These are phyloP conservation scores for Osmerus mordax DNA, from an alignment of 2,113 vertebrate species.

Conservation along the genomic window DNA sequence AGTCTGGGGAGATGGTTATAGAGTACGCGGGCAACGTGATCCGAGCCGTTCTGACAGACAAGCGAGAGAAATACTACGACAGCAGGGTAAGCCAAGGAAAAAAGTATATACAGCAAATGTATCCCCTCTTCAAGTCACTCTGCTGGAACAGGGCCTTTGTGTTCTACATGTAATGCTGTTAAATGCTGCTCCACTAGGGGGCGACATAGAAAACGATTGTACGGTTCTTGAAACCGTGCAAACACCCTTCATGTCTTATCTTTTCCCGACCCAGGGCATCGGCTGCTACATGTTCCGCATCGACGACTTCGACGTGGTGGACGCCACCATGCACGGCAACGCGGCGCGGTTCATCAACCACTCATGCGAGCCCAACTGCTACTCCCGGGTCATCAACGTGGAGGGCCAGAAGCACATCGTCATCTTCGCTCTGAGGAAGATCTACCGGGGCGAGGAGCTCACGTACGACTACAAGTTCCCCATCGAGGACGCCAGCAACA, in stretches of 20 bases:
- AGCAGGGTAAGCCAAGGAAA: slow-evolving; percentile 74
- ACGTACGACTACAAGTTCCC: slow-evolving; percentile 95
- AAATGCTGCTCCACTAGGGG: too few relatives aligned
- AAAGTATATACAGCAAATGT: too few relatives aligned
- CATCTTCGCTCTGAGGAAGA: slow-evolving; percentile 86
- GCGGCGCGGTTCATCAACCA: slow-evolving; percentile 93
- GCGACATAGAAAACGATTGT: too few relatives aligned
- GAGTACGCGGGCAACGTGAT: slow-evolving; percentile 90
- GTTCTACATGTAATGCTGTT: too few relatives aligned
- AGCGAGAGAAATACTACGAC: slow-evolving; percentile 88
- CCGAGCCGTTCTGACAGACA: slow-evolving; percentile 85
- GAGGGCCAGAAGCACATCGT: slow-evolving; percentile 92
- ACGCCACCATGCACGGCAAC: slow-evolving; percentile 90
- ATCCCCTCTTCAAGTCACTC: too few relatives aligned
- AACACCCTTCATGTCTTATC: neutral
- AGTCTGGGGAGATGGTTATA: slow-evolving; percentile 90
- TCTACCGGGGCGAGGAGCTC: slow-evolving; percentile 88
- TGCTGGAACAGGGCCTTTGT: too few relatives aligned
- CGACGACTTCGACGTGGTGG: slow-evolving; percentile 90
- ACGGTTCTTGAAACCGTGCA: too few relatives aligned
- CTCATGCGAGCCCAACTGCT: slow-evolving; percentile 92
- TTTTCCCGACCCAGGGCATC: slow-evolving; percentile 73
- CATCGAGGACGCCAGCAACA: slow-evolving; percentile 86
- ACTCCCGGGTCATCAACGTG: slow-evolving; percentile 88
- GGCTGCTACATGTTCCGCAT: slow-evolving; percentile 97